These are phyloP conservation scores for Phaethornis superciliosus DNA, from an alignment of 2,113 vertebrate genomes.

Conservation along the genomic window DNA sequence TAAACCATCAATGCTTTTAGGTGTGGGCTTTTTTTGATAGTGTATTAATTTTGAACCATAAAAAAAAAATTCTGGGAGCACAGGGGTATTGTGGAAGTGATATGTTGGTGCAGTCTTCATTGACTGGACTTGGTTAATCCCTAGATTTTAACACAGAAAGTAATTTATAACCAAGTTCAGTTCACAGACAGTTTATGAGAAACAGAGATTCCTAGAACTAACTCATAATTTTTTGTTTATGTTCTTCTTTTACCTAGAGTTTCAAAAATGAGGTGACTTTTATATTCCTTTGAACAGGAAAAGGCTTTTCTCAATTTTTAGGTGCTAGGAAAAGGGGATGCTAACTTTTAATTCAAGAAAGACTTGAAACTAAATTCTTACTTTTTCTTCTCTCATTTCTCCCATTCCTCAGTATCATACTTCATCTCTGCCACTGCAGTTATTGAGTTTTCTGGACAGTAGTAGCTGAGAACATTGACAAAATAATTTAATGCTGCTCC, in stretches of 20 bases:
- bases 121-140: not conserved
- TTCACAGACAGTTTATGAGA: not conserved
- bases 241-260: not conserved
- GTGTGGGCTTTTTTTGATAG: not conserved
- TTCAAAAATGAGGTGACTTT: not conserved
- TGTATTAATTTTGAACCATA: not conserved
- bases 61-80: not conserved
- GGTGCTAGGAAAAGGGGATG: not conserved
- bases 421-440: slow-evolving; percentile 49
- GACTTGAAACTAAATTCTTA: not conserved
- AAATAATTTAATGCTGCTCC: slow-evolving; percentile 36
- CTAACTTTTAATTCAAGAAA: not conserved
- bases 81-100: not conserved
- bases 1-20: not conserved
- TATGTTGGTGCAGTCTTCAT: not conserved
- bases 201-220: not conserved
- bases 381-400: slow-evolving; percentile 16
- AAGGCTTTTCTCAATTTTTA: not conserved
- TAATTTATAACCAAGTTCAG: not conserved
- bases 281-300: not conserved
- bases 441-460: slow-evolving; percentile 46
- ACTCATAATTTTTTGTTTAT: not conserved
- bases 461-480: slow-evolving; percentile 45
- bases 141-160: not conserved
- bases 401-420: not conserved